Evolutionary conservation across 2,888 invertebrate species (phyloP).

Genomic region (Agriotes lineatus): DNA sequence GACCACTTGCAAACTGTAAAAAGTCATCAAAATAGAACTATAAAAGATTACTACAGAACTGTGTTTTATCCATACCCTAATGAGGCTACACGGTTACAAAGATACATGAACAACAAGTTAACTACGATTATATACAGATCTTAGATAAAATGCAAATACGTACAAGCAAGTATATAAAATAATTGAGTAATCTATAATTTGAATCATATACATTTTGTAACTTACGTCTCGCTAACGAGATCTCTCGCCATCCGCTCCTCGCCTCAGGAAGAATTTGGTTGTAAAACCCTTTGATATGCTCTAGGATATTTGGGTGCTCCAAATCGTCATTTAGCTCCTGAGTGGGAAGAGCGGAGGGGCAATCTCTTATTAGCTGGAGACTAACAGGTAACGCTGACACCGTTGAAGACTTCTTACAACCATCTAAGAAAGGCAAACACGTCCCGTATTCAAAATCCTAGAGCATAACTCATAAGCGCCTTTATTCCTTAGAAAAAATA

Average conservation of each 20-base stretch:
- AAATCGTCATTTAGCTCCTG: constrained; percentile 25
- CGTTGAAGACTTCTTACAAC: constrained; percentile 60
- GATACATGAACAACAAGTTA: constrained; percentile 61
- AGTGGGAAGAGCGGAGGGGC: constrained; percentile 29
- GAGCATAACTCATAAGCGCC: constrained; percentile 50
- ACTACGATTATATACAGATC: constrained; percentile 64
- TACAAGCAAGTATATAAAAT: constrained; percentile 68
- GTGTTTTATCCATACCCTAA: constrained; percentile 42
- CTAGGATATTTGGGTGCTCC: constrained; percentile 26
- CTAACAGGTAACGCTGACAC: constrained; percentile 63
- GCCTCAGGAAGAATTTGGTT: constrained; percentile 22
- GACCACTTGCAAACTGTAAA: constrained; percentile 51
- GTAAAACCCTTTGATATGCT: constrained; percentile 38
- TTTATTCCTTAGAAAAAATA: constrained; percentile 59
- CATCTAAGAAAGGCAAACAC: constrained; percentile 58
- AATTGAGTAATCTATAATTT: constrained; percentile 65
- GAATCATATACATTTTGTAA: constrained; percentile 68
- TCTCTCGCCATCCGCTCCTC: constrained; percentile 29
- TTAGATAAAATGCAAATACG: constrained; percentile 65
- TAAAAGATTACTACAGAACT: constrained; percentile 55
- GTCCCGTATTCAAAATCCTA: constrained; percentile 58
- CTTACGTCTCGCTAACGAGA: constrained; percentile 57
- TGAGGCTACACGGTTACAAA: constrained; percentile 53
- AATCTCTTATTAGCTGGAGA: constrained; percentile 50
- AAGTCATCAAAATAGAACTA: constrained; percentile 55